Evolutionary conservation across 2,797 vertebrate species (phyloP).

Genomic region (Micrastur ruficollis): DNA sequence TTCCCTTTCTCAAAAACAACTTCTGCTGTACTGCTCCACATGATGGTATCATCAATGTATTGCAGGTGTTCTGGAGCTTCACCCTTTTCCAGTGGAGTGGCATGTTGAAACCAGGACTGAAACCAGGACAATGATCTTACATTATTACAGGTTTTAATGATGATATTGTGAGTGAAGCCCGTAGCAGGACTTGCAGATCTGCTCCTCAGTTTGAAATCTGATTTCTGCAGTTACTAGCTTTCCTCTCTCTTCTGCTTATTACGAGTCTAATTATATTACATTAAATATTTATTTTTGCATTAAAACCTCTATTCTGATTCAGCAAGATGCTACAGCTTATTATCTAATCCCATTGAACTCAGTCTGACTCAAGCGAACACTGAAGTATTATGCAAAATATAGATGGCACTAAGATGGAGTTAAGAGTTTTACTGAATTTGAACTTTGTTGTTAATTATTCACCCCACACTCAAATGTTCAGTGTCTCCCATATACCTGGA

Average conservation of each 20-base stretch:
- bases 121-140: neutral
- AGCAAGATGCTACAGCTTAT: neutral
- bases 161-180: neutral
- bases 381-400: neutral
- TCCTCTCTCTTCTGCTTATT: neutral
- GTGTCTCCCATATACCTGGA: neutral
- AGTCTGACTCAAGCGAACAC: neutral
- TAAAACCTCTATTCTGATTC: slow-evolving; percentile 16
- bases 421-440: neutral
- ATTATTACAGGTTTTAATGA: neutral
- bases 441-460: neutral
- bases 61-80: too few relatives aligned
- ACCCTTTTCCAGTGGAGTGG: too few relatives aligned
- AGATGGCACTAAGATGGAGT: neutral
- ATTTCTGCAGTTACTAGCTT: neutral
- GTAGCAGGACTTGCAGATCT: neutral
- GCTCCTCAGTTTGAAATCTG: neutral
- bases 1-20: too few relatives aligned
- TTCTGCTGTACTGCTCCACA: too few relatives aligned
- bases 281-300: slow-evolving; percentile 42
- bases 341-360: neutral
- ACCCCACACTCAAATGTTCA: neutral
- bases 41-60: too few relatives aligned
- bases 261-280: neutral
- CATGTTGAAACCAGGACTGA: too few relatives aligned